These are phyloP conservation scores for Lordiphosa collinella DNA, from an alignment of 1,140 invertebrate genomes.

Conservation along the genomic window DNA sequence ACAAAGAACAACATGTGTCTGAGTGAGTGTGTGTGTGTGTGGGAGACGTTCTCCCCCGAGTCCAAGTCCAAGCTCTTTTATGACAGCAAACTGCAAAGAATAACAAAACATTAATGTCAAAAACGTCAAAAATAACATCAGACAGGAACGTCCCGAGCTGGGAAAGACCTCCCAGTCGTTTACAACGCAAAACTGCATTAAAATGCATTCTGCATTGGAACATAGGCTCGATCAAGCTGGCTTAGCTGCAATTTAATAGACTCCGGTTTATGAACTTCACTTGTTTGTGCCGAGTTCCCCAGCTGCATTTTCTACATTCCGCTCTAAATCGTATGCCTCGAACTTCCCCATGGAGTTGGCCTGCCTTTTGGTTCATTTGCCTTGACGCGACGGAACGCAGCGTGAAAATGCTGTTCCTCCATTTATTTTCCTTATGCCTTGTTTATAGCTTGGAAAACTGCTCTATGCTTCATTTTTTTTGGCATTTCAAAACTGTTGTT, in stretches of 20 bases:
- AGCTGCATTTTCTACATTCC: conserved; percentile 17
- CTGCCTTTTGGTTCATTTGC: conserved; percentile 15
- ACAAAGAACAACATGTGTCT: conserved; percentile 39
- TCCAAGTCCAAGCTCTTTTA: conserved; percentile 43
- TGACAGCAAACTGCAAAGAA: conserved; percentile 57
- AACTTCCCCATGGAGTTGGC: background rate
- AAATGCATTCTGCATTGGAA: conserved; percentile 59
- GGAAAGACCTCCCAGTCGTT: conserved; percentile 60
- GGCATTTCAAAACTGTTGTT: conserved; percentile 57
- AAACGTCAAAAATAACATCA: conserved; percentile 66
- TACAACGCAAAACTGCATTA: conserved; percentile 61
- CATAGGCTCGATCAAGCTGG: conserved; percentile 19
- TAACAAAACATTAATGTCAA: conserved; percentile 76
- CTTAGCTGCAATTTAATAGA: conserved; percentile 21
- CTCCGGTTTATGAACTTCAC: conserved; percentile 45
- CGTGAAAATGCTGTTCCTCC: conserved; percentile 34
- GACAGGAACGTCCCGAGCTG: background rate
- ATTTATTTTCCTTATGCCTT: conserved; percentile 36
- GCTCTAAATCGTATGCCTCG: conserved; percentile 29
- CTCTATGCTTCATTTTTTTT: conserved; percentile 54
- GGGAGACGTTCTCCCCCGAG: conserved; percentile 5
- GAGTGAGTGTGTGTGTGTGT: conserved; percentile 31
- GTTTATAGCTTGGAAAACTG: conserved; percentile 54
- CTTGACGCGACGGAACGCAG: conserved; percentile 27
- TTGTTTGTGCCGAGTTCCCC: conserved; percentile 9